Evolutionary conservation across 2,888 invertebrate species (phyloP), one percentile per base, ranked within the genome.

Genomic region (Clusia tigrina): DNA sequence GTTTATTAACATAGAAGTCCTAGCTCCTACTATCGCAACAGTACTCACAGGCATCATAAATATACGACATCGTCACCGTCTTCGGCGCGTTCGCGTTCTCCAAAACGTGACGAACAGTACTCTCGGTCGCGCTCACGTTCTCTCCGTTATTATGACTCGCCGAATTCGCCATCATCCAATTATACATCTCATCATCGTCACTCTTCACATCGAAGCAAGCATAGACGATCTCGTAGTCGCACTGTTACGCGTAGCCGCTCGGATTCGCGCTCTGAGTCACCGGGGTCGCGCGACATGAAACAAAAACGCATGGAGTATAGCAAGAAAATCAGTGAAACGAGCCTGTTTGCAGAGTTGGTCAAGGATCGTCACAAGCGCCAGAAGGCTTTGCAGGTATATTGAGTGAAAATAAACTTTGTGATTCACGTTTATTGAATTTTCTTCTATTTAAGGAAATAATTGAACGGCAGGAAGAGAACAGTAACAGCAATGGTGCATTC

Each of bases 281-380:
- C 82, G 20, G 66, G 75, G 9, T 73, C 81, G 1, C 76, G 78
- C 15, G 81, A 81, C 56, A 68, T 80, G 1, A 81, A 79, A 55
- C 74, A 77, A 38, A 85, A 87, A 58, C 87, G 86, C 68, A 88
- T 90, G 61, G 88, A 89, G 78, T 86, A 90, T 68, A 89, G 90
- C 69, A 91, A 92, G 74, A 95, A 94, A 81, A 93, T 95, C 78
- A 91, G 91, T 59, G 93, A 94, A 73, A 95, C 95, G 9, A 94
- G 94, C 79, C 86, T 95, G 12, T 95, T 95, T 80, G 95, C 95
- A 0, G 94, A 95, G 83, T 86, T 95, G 65, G 93, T 95, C 15
- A 94, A 94, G 78, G 92, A 93, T 77, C 89, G 91, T 71, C 92
- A 92, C 71, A 92, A 92, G 86, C 87, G 93, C 9, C 91, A 92